Conservation (phyloP, 1,140 invertebrate genomes). For the Aleiodes sp. region DNA sequence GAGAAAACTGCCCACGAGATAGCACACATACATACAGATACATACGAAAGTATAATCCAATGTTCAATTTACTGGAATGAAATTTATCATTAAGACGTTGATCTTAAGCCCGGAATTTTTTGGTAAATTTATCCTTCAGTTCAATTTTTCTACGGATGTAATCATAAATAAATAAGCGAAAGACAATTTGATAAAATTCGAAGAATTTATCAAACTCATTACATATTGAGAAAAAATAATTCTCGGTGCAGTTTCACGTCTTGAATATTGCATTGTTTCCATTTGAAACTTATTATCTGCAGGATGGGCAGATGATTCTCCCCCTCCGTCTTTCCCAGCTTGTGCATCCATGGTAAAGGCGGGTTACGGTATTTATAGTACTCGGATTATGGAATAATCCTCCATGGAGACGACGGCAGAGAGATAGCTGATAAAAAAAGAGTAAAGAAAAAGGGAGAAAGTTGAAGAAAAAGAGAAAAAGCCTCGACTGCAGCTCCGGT, state of each 20-base stretch:
- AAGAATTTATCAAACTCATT: too few relatives aligned
- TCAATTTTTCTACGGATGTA: too few relatives aligned
- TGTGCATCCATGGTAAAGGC: slow-evolving; percentile 35
- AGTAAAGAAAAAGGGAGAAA: slow-evolving; percentile 34
- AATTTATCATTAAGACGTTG: too few relatives aligned
- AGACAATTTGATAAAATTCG: too few relatives aligned
- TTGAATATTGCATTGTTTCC: too few relatives aligned
- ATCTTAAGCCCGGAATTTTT: neutral
- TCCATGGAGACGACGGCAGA: slow-evolving; percentile 36
- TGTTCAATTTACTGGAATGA: slow-evolving; percentile 28
- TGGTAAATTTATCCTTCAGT: neutral
- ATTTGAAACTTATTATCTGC: too few relatives aligned
- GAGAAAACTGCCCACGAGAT: slow-evolving; percentile 18
- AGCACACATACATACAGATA: slow-evolving; percentile 21
- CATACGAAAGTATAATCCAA: slow-evolving; percentile 30
- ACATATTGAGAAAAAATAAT: too few relatives aligned
- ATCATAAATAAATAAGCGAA: too few relatives aligned
- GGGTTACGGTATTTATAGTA: slow-evolving; percentile 59
- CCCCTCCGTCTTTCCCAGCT: slow-evolving; percentile 41
- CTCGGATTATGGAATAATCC: slow-evolving; percentile 62
- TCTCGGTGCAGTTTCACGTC: too few relatives aligned
- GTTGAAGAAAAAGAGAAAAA: slow-evolving; percentile 25
- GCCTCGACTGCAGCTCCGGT: slow-evolving; percentile 34
- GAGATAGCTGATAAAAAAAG: slow-evolving; percentile 37
- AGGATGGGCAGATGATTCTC: slow-evolving; percentile 43